Base-by-base conservation (phyloP, 2,888 invertebrate genomes). In the Phymatocera aterrima region DNA sequence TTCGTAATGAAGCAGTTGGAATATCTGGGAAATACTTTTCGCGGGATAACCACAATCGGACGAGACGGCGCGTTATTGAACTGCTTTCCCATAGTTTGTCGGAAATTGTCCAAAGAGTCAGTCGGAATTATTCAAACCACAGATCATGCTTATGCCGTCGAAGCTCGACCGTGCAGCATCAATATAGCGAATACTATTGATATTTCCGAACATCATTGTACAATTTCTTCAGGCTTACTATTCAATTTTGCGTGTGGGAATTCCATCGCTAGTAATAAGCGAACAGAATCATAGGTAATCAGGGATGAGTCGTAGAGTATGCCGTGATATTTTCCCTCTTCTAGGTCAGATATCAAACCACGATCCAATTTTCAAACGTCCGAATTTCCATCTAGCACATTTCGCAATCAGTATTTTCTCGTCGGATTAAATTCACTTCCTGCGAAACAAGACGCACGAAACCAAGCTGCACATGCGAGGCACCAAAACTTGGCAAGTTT, bases 401-500 rank as follows among this genome's bases (percentile, higher is more conserved):
- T 15, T 15, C 4, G 28, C 12, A 57, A 28, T 5, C 12, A 28
- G 10, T 57, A 15, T 6, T 64, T 37, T 64, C 64, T 2, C 18
- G 34, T 37, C 21, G 18, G 8, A 37, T 37, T 64, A 37, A 64
- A 64, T 64, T 64, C 21, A 64, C 64, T 64, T 64, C 64, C 64
- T 34, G 64, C 3, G 15, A 64, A 64, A 37, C 64, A 64, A 37
- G 37, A 64, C 37, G 64, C 18, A 64, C 15, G 37, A 2, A 64
- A 37, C 64, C 37, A 37, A 18, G 64, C 21, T 64, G 64, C 64
- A 37, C 64, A 64, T 64, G 37, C 64, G 37, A 64, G 64, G 64
- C 8, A 64, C 64, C 64, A 64, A 64, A 64, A 64, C 64, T 64
- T 64, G 64, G 64, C 64, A 64, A 64, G 64, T 64, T 64, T 18